Percentiles rank a stretch among this genome's conserved stretches.
Evolutionary conservation across 2,888 invertebrate species (phyloP).

Genomic region (Trachelus iudaicus): DNA sequence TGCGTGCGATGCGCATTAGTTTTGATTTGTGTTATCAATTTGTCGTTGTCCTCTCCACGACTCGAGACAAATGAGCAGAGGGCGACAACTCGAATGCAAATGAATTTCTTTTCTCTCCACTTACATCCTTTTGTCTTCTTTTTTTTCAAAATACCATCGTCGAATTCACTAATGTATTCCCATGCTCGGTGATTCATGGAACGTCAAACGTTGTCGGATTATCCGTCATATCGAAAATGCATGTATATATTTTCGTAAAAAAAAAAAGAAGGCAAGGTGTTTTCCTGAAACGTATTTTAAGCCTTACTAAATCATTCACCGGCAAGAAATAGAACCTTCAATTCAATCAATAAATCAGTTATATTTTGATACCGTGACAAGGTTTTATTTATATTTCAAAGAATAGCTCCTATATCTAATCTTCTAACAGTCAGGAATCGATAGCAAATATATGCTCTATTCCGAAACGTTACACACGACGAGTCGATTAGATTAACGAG

Average conservation of each 20-base stretch:
- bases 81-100: background rate
- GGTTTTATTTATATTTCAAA: background rate
- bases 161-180: background rate
- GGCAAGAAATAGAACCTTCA: background rate
- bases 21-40: background rate
- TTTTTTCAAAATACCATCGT: background rate
- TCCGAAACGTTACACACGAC: background rate
- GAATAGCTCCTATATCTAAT: background rate
- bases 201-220: background rate
- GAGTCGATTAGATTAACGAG: background rate
- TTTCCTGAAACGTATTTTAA: background rate
- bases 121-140: background rate
- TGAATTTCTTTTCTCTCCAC: background rate
- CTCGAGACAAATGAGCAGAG: background rate
- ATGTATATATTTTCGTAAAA: too few relatives aligned
- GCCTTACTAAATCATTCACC: background rate
- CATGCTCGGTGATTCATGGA: constrained; percentile 1
- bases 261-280: background rate
- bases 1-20: background rate
- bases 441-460: background rate
- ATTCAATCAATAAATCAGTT: background rate
- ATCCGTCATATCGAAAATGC: background rate
- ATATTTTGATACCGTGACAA: background rate
- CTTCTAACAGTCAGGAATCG: background rate
- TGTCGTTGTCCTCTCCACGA: background rate